Evolutionary conservation across 2,888 invertebrate genomes (phyloP).

Genomic region (Orthonevra nobilis): DNA sequence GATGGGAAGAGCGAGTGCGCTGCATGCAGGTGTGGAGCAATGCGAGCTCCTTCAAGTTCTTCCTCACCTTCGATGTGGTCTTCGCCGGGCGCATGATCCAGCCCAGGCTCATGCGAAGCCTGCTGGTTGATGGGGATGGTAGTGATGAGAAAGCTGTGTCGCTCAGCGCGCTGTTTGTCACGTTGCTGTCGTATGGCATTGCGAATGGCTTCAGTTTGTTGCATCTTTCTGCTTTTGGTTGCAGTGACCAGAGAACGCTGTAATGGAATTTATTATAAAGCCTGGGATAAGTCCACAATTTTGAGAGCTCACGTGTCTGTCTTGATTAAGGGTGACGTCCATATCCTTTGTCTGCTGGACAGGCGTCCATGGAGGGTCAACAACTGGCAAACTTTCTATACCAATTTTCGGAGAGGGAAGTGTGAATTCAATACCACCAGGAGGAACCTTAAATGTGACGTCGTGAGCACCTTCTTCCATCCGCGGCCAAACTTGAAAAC

Average conservation of each 20-base stretch:
- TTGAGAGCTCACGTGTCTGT: conserved; percentile 88
- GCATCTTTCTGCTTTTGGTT: conserved; percentile 98
- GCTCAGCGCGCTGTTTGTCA: conserved; percentile 95
- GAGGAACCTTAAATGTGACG: conserved; percentile 97
- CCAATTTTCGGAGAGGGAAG: conserved; percentile 99
- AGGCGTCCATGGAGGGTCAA: conserved; percentile 99
- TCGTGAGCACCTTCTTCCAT: conserved; percentile 98
- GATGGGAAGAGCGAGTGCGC: conserved; percentile 98
- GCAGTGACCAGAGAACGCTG: conserved; percentile 97
- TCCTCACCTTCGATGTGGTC: conserved; percentile 92
- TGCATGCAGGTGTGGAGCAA: conserved; percentile 91
- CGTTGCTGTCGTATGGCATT: conserved; percentile 97
- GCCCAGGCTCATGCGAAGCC: conserved; percentile 97
- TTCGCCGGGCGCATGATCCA: conserved; percentile 90
- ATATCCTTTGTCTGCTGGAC: conserved; percentile 99
- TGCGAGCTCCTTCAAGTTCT: conserved; percentile 86
- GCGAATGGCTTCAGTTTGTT: conserved; percentile 98
- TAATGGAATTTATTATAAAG: neutral
- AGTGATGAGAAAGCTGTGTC: conserved; percentile 97
- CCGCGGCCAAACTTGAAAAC: conserved; percentile 99
- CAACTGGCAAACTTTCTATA: conserved; percentile 94
- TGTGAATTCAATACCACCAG: conserved; percentile 99
- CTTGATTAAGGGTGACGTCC: conserved; percentile 98
- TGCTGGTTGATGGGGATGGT: conserved; percentile 96
- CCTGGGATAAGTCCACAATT: too few relatives aligned